Conservation (phyloP, 2,113 vertebrate species). For the Cochlearius cochlearius region DNA sequence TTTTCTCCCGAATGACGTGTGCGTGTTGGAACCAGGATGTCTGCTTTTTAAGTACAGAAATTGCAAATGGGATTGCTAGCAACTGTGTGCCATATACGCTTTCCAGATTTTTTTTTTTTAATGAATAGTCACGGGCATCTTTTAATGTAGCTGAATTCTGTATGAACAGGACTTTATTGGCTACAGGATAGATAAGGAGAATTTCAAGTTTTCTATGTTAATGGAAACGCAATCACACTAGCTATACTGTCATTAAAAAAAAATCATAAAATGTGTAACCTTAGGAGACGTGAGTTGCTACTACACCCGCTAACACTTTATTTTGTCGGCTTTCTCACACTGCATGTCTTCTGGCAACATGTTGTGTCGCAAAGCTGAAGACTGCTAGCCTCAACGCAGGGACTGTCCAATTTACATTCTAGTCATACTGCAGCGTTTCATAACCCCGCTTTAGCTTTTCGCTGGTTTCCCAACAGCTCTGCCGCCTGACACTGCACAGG, state of each 20-base stretch:
- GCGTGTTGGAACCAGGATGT: rapidly evolving
- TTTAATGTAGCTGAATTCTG: not conserved
- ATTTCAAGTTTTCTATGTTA: not conserved
- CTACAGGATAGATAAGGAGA: not conserved
- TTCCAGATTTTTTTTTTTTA: not conserved
- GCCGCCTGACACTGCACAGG: not conserved
- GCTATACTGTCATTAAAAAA: not conserved
- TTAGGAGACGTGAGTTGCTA: not conserved
- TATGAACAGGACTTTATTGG: not conserved
- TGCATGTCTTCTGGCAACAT: not conserved
- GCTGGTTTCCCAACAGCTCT: not conserved
- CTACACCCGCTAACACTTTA: not conserved
- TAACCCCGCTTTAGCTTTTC: not conserved
- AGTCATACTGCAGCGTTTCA: not conserved
- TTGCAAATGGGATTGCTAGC: not conserved
- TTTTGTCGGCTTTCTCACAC: not conserved
- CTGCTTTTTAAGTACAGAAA: not conserved
- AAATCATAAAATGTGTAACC: not conserved
- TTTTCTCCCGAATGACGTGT: not conserved
- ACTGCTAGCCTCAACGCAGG: slow-evolving; percentile 6
- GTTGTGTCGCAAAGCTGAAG: not conserved
- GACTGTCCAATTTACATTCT: slow-evolving; percentile 30
- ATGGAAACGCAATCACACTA: not conserved
- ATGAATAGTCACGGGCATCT: not conserved
- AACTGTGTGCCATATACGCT: rapidly evolving